These are phyloP conservation scores for Scomber scombrus DNA, from an alignment of 2,113 vertebrate genomes.

Conservation along the genomic window DNA sequence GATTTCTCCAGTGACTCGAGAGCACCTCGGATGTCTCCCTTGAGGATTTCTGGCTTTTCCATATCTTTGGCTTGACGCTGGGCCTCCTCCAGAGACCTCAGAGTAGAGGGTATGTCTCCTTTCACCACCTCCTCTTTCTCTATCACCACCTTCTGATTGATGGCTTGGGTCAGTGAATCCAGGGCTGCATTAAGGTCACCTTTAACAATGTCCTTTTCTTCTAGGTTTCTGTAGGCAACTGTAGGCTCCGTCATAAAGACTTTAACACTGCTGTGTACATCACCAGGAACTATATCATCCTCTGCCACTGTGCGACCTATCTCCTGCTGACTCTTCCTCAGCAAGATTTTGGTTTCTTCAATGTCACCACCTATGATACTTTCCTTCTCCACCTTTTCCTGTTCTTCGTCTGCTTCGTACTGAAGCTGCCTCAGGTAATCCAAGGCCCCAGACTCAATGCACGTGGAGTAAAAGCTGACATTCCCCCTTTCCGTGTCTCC, in stretches of 20 bases:
- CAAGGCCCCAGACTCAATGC: constrained; percentile 93
- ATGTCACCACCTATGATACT: constrained; percentile 89
- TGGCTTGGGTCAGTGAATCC: constrained; percentile 88
- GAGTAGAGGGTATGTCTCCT: constrained; percentile 84
- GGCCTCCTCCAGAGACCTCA: constrained; percentile 89
- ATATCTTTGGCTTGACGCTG: constrained; percentile 83
- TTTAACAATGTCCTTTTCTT: constrained; percentile 88
- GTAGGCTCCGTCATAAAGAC: constrained; percentile 88
- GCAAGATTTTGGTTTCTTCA: constrained; percentile 87
- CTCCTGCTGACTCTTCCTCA: constrained; percentile 85
- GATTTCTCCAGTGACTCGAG: constrained; percentile 90
- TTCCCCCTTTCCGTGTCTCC: constrained; percentile 90
- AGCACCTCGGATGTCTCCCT: constrained; percentile 87
- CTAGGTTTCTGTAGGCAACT: constrained; percentile 77
- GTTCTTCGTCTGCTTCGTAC: constrained; percentile 75
- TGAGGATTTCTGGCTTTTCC: constrained; percentile 86
- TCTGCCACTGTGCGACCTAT: constrained; percentile 88
- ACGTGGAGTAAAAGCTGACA: constrained; percentile 94
- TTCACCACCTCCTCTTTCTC: constrained; percentile 90
- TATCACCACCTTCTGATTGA: constrained; percentile 84
- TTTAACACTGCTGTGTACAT: constrained; percentile 87
- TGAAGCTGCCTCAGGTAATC: constrained; percentile 92
- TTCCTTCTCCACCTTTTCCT: constrained; percentile 78
- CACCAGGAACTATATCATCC: constrained; percentile 90
- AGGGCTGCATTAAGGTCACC: constrained; percentile 89